These are phyloP conservation scores for Rhinoderma darwinii DNA, from an alignment of 2,113 vertebrate species.

Conservation along the genomic window DNA sequence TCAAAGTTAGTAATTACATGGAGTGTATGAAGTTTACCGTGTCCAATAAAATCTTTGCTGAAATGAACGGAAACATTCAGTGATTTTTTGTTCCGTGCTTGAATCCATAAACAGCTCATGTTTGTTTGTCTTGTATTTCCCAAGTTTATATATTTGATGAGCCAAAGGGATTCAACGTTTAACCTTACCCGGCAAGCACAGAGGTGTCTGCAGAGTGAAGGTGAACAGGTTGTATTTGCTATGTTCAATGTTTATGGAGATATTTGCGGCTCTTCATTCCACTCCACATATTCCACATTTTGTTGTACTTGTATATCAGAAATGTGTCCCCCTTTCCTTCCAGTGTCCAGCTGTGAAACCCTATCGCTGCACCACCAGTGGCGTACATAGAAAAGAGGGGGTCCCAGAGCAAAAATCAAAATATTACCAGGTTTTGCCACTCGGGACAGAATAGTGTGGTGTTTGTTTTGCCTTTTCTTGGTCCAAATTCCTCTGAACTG, in stretches of 20 bases:
- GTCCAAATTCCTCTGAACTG: too few species aligned
- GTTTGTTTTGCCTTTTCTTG: too few species aligned
- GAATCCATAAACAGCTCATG: slow-evolving; percentile 31
- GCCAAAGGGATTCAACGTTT: slow-evolving; percentile 19
- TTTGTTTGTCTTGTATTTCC: slow-evolving; percentile 24
- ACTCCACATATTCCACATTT: too few species aligned
- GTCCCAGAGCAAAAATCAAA: too few species aligned
- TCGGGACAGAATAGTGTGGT: too few species aligned
- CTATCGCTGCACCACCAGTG: too few species aligned
- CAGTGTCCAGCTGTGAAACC: too few species aligned
- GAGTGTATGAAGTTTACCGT: neutral
- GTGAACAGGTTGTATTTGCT: neutral
- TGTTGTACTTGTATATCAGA: too few species aligned
- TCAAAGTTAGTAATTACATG: neutral
- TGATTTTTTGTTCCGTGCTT: slow-evolving; percentile 28
- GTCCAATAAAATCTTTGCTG: slow-evolving; percentile 12
- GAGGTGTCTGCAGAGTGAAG: neutral
- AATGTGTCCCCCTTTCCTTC: too few species aligned
- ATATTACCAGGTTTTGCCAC: too few species aligned
- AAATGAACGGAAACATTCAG: neutral
- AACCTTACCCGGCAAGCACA: neutral
- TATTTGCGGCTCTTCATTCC: neutral
- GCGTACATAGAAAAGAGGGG: too few species aligned
- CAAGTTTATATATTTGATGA: neutral
- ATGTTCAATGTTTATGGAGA: neutral